Conservation (phyloP, 35 echinoderm and acorn worm species). For the Acanthaster planci region DNA sequence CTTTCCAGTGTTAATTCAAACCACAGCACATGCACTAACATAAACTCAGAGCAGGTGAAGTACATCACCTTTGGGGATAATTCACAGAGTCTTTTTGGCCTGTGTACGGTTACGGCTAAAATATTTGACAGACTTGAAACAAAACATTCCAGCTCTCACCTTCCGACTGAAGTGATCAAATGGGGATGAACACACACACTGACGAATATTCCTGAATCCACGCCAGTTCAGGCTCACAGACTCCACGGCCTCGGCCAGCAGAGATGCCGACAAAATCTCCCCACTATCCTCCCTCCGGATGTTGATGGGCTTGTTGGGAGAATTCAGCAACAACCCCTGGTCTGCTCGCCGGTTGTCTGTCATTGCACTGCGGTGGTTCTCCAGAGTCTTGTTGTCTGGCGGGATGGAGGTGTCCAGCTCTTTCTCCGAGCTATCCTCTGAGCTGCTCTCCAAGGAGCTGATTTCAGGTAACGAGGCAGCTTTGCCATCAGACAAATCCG, state of each 20-base stretch:
- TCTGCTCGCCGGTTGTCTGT: constrained; percentile 2
- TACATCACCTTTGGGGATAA: too few relatives aligned
- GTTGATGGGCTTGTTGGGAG: constrained; percentile 31
- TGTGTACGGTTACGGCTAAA: too few relatives aligned
- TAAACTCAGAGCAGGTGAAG: too few relatives aligned
- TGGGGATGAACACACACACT: constrained; percentile 89
- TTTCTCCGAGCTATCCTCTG: background rate
- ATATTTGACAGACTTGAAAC: too few relatives aligned
- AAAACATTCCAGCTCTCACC: constrained; percentile 53
- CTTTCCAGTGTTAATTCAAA: too few relatives aligned
- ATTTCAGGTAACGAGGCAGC: constrained; percentile 17
- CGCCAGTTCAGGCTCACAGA: constrained; percentile 81
- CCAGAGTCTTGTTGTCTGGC: constrained; percentile 42
- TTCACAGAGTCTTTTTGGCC: too few relatives aligned
- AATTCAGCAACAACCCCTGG: background rate
- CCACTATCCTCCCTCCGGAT: constrained; percentile 79
- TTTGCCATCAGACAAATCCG: constrained; percentile 2
- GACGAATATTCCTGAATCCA: constrained; percentile 84
- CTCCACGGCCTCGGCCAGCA: constrained; percentile 75
- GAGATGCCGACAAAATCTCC: constrained; percentile 78
- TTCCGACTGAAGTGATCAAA: constrained; percentile 98
- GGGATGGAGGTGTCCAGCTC: constrained; percentile 15
- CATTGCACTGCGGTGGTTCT: constrained; percentile 47
- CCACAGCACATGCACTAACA: too few relatives aligned
- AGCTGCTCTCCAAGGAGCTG: constrained; percentile 4